These are phyloP conservation scores for Chrysodeixis includens DNA, from an alignment of 2,888 invertebrate species.

Conservation along the genomic window DNA sequence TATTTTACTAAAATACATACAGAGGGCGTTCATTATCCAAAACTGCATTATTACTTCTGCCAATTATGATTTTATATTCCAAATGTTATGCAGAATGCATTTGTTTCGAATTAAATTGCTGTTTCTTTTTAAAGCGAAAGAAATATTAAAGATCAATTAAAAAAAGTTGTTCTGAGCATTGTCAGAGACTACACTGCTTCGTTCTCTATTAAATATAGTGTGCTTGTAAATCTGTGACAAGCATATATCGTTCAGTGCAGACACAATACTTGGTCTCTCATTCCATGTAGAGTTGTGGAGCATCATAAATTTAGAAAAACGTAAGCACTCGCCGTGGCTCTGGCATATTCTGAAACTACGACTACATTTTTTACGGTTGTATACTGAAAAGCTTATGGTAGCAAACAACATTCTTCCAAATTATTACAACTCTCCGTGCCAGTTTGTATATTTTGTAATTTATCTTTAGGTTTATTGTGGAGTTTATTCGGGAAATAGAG, in stretches of 20 bases:
- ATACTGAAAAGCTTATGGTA: neutral
- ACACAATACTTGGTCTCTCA: neutral
- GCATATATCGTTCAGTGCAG: neutral
- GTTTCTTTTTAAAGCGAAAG: too few relatives aligned
- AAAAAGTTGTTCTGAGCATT: too few relatives aligned
- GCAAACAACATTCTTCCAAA: neutral
- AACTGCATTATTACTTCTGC: slow-evolving; percentile 14
- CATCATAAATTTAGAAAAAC: neutral
- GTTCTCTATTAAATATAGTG: too few relatives aligned
- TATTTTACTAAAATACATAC: slow-evolving; percentile 41
- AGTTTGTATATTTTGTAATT: neutral
- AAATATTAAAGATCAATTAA: too few relatives aligned
- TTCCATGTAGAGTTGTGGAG: neutral
- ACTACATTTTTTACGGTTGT: neutral
- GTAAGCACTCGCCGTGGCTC: neutral
- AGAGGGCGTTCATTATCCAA: slow-evolving; percentile 11
- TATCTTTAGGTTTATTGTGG: neutral
- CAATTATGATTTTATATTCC: slow-evolving; percentile 38
- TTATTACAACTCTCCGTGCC: neutral
- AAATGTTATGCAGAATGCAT: slow-evolving; percentile 9
- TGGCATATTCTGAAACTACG: neutral
- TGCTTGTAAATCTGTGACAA: too few relatives aligned
- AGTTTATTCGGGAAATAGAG: neutral
- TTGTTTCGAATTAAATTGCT: too few relatives aligned
- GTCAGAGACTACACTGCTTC: too few relatives aligned